Base-by-base conservation (phyloP, 2,888 invertebrate species). In the Lutraria lutraria region DNA sequence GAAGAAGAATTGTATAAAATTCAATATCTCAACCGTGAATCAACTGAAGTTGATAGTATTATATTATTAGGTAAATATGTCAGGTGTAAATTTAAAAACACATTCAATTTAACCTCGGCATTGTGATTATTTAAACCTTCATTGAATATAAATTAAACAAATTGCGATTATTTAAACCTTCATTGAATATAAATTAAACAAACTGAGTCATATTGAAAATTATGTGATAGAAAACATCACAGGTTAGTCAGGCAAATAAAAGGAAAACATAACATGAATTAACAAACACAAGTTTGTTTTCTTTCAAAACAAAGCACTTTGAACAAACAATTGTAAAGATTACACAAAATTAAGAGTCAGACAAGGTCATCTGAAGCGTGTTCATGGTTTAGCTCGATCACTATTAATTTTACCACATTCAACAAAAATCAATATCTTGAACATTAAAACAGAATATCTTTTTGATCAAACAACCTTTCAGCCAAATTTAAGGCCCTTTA, bases 141-240 rank as follows among this genome's bases (percentile, higher is more conserved):
- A 63, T 63, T 31, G 31, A 31, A 76, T 13, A 29, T 34, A 76
- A 76, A 16, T 6, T 31, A 76, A 76, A 34, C 16, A 76, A 31
- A 25, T 34, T 76, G 76, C n/a, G n/a, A n/a, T n/a, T n/a, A n/a
- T n/a, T n/a, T 72, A 76, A 76, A 25, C 76, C 31, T 34, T 34
- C 63, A 63, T 63, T 31, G 31, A 31, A 76, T 13, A 29, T 34
- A 76, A 76, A 16, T 6, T 31, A 76, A 76, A 34, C 16, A 76
- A 31, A 25, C 76, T 76, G 76, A 34, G 15, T 16, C 31, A 3
- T 31, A 16, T 34, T 34, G 31, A 76, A 15, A 34, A 31, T 34
- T 31, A 63, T 29, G 31, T 15, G 31, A 72, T 31, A 72, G 31
- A 72, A 68, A 72, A 76, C 34, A 34, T 76, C 15, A 19, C 13